Evolutionary conservation across 2,113 vertebrate genomes (phyloP).

Genomic region (Sturnira hondurensis): DNA sequence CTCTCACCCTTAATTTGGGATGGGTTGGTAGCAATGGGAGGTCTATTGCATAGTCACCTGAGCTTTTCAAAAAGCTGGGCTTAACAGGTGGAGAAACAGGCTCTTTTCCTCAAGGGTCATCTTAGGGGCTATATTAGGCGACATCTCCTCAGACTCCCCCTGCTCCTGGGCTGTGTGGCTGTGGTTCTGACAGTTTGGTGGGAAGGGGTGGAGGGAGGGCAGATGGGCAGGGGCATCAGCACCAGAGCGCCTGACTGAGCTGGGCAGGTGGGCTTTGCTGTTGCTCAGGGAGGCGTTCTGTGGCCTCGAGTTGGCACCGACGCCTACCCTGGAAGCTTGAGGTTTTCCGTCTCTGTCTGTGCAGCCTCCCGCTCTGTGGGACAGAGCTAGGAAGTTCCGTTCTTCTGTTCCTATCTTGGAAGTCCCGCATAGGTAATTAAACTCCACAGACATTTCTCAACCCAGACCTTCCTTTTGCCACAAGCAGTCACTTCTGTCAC

Average conservation of each 20-base stretch:
- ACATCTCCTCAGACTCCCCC: not conserved
- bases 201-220: not conserved
- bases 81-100: not conserved
- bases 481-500: rapidly evolving
- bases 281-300: not conserved
- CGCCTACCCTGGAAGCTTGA: not conserved
- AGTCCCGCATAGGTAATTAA: not conserved
- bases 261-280: not conserved
- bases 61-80: not conserved
- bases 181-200: not conserved
- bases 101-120: not conserved
- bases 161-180: not conserved
- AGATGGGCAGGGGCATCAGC: not conserved
- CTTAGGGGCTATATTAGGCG: not conserved
- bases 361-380: not conserved
- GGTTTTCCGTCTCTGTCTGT: not conserved
- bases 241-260: not conserved
- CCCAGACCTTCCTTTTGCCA: not conserved
- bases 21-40: not conserved
- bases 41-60: not conserved
- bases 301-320: not conserved
- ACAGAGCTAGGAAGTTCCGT: not conserved
- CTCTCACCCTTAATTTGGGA: not conserved
- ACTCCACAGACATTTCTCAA: not conserved
- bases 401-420: not conserved